phyloP scores from a whole-genome alignment of 2,797 vertebrate genomes.

The Danio aesculapii region DNA sequence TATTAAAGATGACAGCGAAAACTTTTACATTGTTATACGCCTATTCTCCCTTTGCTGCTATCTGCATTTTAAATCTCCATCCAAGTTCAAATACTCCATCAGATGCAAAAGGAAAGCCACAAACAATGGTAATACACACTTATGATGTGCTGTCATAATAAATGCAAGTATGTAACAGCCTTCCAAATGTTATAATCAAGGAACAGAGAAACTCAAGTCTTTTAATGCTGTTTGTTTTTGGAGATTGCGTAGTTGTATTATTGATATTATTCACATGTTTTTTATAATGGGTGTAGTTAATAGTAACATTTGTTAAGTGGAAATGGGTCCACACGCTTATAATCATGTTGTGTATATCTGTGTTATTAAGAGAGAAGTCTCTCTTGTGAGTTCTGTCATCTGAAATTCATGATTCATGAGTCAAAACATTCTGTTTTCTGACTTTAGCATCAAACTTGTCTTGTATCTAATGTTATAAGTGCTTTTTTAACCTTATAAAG shows the following conservation, averaged over 20 bases:
- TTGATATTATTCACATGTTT: neutral
- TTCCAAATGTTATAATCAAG: too few relatives aligned
- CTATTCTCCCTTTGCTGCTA: too few relatives aligned
- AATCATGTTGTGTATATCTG: slow-evolving; percentile 6
- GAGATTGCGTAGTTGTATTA: neutral
- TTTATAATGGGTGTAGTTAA: neutral
- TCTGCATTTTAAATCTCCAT: too few relatives aligned
- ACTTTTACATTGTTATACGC: neutral
- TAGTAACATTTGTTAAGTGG: neutral
- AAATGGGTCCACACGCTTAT: neutral
- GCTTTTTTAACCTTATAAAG: slow-evolving; percentile 59
- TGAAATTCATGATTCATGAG: neutral
- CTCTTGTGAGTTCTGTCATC: slow-evolving; percentile 6
- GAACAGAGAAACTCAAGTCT: neutral
- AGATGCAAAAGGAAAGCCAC: too few relatives aligned
- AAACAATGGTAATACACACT: too few relatives aligned
- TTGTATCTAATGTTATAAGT: slow-evolving; percentile 60
- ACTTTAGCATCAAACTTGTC: slow-evolving; percentile 11
- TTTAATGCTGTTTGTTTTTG: neutral
- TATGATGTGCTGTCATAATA: too few relatives aligned
- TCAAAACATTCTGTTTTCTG: neutral
- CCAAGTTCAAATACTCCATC: too few relatives aligned
- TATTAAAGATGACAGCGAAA: neutral
- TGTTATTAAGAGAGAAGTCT: neutral
- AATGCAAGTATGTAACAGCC: too few relatives aligned